Conservation (phyloP, 2,888 invertebrate genomes). For the Apamea epomidion region DNA sequence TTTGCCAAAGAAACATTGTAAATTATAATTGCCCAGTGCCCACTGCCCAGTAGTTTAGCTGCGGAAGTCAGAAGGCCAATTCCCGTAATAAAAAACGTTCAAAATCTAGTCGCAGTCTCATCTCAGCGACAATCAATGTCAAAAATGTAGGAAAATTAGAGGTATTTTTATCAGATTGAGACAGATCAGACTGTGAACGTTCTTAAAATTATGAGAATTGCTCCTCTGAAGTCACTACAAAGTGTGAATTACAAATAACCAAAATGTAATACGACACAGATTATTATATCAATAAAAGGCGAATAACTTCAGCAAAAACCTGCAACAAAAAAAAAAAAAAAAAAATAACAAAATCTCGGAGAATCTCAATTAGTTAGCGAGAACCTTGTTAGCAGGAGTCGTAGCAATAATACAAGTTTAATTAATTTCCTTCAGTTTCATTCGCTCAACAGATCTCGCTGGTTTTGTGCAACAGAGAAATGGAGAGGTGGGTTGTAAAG, state of each 20-base stretch:
- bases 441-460: conserved; percentile 40
- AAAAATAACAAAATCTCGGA: conserved; percentile 41
- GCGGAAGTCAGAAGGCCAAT: not conserved
- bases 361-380: conserved; percentile 48
- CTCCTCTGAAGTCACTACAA: not conserved
- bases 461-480: conserved; percentile 27
- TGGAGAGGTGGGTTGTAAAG: conserved; percentile 18
- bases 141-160: not conserved
- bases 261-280: not conserved
- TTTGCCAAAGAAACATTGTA: not conserved
- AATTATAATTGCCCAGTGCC: not conserved
- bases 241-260: not conserved
- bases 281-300: not conserved
- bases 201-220: not conserved
- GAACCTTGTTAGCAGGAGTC: conserved; percentile 45
- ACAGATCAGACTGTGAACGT: not conserved
- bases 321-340: conserved; percentile 29
- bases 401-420: conserved; percentile 54
- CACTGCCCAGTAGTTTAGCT: not conserved
- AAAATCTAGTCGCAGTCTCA: not conserved
- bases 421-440: conserved; percentile 52
- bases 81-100: not conserved
- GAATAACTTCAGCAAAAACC: not conserved
- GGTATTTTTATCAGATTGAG: not conserved
- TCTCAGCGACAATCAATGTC: no score